Evolutionary conservation across 2,113 vertebrate species (phyloP), one percentile per base, ranked within the genome.

Genomic region (Salvelinus sp.): DNA sequence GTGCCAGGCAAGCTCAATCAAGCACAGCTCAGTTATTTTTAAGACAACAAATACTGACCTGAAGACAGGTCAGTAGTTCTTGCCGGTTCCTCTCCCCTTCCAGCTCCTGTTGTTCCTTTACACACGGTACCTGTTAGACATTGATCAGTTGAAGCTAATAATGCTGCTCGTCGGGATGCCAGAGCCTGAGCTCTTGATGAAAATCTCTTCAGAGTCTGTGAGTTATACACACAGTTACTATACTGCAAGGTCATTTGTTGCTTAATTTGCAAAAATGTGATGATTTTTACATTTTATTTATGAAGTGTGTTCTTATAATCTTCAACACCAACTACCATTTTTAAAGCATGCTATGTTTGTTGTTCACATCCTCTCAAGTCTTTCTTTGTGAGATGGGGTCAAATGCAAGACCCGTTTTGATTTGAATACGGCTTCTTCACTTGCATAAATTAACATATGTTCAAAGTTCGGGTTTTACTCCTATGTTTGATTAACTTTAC

Each of bases 81-180:
- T 57, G 13, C 23, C 33, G 23, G n/a, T 69, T 83, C 70, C 33
- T 63, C 30, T 69, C 33, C 73, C 70, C 13, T 48, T 85, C 63
- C 67, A 79, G 57, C 58, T 9, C 74, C 82, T 87, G 83, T 86
- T 97, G 97, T 98, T 99, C 97, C 97, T 99, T 98, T 95, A 98
- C 96, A 88, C 89, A 93, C 90, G 91, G 92, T 91, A 54, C 50
- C 50, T 91, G 92, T 92, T 98, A 99, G 97, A 99, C 95, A 99
- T 99, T 97, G 98, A 99, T 96, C 98, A 99, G 94, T 98, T 99
- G 96, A 99, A 98, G 95, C 96, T 98, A 91, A 99, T 99, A 94
- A 96, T 99, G 96, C 93, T 95, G 93, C 95, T 99, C 93, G 96
- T 99, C 93, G 98, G 98, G 95, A 99, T 95, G 79, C 98, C 98